Conservation (phyloP, 2,113 vertebrate genomes). For the Excalfactoria chinensis region DNA sequence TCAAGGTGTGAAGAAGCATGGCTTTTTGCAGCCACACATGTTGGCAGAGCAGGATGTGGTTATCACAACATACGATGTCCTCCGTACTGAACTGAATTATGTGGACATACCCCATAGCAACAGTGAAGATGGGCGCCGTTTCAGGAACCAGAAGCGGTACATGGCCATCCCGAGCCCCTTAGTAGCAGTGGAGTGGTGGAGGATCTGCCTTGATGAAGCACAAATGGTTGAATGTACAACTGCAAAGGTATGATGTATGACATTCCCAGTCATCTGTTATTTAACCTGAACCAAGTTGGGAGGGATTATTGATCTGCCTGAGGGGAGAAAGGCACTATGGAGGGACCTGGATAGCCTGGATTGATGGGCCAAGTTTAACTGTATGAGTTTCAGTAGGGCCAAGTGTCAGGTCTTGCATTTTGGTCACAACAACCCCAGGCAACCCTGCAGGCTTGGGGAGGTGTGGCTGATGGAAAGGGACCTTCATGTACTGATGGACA, state of each 20-base stretch:
- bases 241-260: constrained; percentile 88
- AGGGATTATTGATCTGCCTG: no score
- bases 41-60: constrained; percentile 97
- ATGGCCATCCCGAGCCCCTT: constrained; percentile 98
- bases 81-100: constrained; percentile 95
- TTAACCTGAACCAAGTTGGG: background rate
- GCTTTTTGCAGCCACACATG: constrained; percentile 94
- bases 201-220: constrained; percentile 96
- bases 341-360: no score
- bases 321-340: no score
- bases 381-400: no score
- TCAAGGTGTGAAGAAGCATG: constrained; percentile 96
- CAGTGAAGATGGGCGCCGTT: constrained; percentile 92
- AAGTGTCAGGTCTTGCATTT: no score
- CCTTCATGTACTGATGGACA: no score
- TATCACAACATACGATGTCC: constrained; percentile 96
- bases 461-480: no score
- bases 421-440: no score
- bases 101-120: constrained; percentile 97
- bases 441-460: no score
- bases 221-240: constrained; percentile 98
- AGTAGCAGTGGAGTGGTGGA: constrained; percentile 98
- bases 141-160: constrained; percentile 96
- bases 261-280: background rate
- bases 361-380: no score